Evolutionary conservation across 2,797 vertebrate genomes (phyloP).

Genomic region (Zenarchopterus dispar): DNA sequence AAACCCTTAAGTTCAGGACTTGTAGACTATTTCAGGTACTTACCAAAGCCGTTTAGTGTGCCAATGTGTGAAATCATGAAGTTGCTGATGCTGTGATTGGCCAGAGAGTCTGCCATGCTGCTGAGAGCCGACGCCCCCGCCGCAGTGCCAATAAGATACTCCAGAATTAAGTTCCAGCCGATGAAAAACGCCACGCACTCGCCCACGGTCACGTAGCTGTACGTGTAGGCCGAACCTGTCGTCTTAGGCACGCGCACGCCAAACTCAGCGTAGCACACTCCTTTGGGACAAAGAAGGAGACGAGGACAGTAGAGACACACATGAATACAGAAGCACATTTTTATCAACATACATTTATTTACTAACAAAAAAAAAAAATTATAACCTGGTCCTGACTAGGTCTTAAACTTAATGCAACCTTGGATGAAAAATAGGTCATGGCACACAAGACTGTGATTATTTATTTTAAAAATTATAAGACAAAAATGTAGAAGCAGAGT

Average conservation of each 20-base stretch:
- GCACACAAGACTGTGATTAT: no score
- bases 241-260: constrained; percentile 97
- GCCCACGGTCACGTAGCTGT: constrained; percentile 97
- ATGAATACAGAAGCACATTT: no score
- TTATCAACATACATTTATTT: no score
- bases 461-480: no score
- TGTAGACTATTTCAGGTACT: neutral
- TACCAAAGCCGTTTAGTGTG: constrained; percentile 91
- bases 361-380: no score
- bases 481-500: no score
- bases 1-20: neutral
- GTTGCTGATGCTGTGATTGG: constrained; percentile 95
- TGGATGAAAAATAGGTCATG: no score
- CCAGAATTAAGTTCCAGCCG: constrained; percentile 97
- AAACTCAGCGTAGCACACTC: constrained; percentile 97
- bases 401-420: no score
- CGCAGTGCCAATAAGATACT: constrained; percentile 96
- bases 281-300: constrained; percentile 67
- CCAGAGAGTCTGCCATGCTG: constrained; percentile 98
- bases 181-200: constrained; percentile 99
- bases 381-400: no score
- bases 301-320: neutral
- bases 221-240: constrained; percentile 97
- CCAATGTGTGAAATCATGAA: constrained; percentile 93
- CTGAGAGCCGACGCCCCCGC: constrained; percentile 95